Evolutionary conservation across 2,113 vertebrate genomes (phyloP).

Genomic region (Rhinolophus ferrumequinum): DNA sequence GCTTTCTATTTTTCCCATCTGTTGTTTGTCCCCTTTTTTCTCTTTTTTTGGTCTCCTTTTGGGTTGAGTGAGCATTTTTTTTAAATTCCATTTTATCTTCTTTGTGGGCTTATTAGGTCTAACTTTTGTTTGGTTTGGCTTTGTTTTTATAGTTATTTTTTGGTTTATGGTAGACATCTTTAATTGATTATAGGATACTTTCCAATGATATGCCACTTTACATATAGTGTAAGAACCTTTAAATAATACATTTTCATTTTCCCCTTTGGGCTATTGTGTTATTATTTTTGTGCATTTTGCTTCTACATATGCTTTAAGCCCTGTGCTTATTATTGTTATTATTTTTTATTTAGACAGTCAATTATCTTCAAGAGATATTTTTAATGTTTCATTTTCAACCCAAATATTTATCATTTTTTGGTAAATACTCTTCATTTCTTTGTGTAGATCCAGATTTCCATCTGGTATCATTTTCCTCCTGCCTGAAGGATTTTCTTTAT

Average conservation of each 20-base stretch:
- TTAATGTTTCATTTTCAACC: neutral
- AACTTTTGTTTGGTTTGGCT: neutral
- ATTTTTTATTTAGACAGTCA: neutral
- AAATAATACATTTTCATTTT: fast-evolving
- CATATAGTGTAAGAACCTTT: fast-evolving
- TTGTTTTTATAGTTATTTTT: neutral
- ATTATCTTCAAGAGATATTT: neutral
- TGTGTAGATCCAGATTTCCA: neutral
- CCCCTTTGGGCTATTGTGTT: neutral
- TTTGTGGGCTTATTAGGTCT: neutral
- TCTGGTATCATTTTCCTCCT: neutral
- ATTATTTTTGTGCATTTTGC: neutral
- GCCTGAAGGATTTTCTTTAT: neutral
- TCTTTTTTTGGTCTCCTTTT: neutral
- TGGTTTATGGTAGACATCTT: neutral
- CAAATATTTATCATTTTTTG: neutral
- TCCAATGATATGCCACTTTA: neutral
- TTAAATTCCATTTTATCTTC: neutral
- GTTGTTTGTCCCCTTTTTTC: neutral
- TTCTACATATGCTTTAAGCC: neutral
- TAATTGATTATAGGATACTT: fast-evolving
- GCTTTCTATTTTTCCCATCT: neutral
- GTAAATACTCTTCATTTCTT: neutral
- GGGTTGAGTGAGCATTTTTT: neutral
- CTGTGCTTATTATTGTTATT: neutral